Base-by-base conservation (phyloP, 2,113 vertebrate species). In the Hypomesus transpacificus region DNA sequence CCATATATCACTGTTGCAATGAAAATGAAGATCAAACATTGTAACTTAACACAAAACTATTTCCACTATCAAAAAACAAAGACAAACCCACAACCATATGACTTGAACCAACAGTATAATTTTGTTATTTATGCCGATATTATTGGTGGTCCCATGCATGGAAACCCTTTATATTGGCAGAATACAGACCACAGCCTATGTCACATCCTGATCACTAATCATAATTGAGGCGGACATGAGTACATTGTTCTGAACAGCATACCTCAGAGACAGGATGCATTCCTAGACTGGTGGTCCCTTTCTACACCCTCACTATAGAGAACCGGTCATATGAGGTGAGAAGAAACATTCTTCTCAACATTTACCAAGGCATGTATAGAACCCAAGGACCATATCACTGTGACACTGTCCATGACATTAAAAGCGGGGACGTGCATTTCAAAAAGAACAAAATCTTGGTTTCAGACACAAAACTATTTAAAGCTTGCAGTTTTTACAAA, bases 221-320 rank as follows among this genome's bases (percentile, higher is more conserved):
- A 69, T 61, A 17, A 71, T 34, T n/a, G 67, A 64, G 76, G 68
- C 68, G 39, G 71, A 60, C 53, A 39, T 64, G 17, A 39, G 70
- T 64, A 57, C 14, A 54, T 71, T 68, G 73, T 69, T 72, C 34
- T 28, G 3, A 17, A 31, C 21, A 26, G 66, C 62, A 71, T 20
- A 66, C 34, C 69, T 71, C 67, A 75, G 14, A 52, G 73, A 81
- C 69, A 76, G 76, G 53, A 56, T 79, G 73, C 77, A 81, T 82
- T 79, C 26, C 77, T 72, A 65, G 63, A 50, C 75, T 46, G 5
- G 3, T 13, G 18, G 7, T 46, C 62, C 17, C 20, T 3, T 21
- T 22, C 57, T 59, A 39, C 3, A 39, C 34, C 31, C 39, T 71
- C 6, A 22, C 53, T 64, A 68, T 69, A 73, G 60, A 70, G 76